Conservation (phyloP, 2,797 vertebrate genomes). For the Coracias cyanogaster region DNA sequence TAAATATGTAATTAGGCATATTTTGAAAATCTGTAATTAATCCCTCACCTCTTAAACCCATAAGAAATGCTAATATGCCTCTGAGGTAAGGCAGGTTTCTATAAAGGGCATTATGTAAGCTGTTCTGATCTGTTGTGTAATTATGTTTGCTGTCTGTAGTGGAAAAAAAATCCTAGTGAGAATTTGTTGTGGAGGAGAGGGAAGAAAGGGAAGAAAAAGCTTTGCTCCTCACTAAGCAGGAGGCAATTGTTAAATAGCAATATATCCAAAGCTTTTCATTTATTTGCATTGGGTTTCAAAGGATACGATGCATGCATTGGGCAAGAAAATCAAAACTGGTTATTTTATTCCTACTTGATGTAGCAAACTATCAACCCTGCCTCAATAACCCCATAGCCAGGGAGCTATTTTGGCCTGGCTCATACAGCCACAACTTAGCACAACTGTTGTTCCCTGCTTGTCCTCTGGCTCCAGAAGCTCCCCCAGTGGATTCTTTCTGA, state of each 20-base stretch:
- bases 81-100: slow-evolving; percentile 63
- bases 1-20: slow-evolving; percentile 73
- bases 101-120: slow-evolving; percentile 64
- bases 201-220: slow-evolving; percentile 14
- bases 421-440: not conserved
- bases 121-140: slow-evolving; percentile 67
- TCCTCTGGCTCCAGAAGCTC: not conserved
- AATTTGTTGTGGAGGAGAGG: slow-evolving; percentile 44
- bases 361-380: not conserved
- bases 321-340: slow-evolving; percentile 3
- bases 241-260: slow-evolving; percentile 47
- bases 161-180: slow-evolving; percentile 52
- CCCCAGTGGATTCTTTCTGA: not conserved
- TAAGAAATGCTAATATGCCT: slow-evolving; percentile 77
- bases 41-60: slow-evolving; percentile 67
- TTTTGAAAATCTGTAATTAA: slow-evolving; percentile 74
- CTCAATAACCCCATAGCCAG: not conserved
- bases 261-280: slow-evolving; percentile 18
- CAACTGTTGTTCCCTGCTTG: not conserved
- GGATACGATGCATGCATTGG: not conserved
- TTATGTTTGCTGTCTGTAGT: slow-evolving; percentile 64
- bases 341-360: not conserved
- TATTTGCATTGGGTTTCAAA: slow-evolving; percentile 25
- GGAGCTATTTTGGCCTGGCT: not conserved
- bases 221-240: not conserved